Evolutionary conservation across 2,113 vertebrate genomes (phyloP).

Genomic region (Mystacornis crossleyi): DNA sequence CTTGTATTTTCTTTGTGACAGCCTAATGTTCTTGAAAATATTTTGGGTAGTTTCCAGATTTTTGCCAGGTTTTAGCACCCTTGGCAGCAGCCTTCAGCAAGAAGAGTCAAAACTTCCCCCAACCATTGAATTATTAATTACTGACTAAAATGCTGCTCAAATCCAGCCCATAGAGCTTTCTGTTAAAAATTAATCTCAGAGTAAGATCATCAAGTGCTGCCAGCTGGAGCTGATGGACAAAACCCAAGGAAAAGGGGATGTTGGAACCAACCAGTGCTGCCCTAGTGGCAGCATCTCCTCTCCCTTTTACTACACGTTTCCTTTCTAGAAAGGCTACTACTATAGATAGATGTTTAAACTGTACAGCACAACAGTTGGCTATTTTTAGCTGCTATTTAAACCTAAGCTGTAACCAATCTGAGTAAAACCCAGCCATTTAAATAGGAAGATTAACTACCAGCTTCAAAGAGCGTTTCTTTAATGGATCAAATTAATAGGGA

Average conservation of each 20-base stretch:
- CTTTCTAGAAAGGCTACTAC: slow-evolving; percentile 35
- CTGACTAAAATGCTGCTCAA: accelerated
- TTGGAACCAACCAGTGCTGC: neutral
- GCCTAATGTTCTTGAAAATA: neutral
- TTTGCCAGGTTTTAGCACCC: neutral
- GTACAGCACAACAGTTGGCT: slow-evolving; percentile 23
- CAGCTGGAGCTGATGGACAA: neutral
- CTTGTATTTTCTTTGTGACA: neutral
- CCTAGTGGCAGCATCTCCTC: neutral
- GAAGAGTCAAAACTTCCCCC: neutral
- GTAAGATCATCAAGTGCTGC: neutral
- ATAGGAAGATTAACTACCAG: slow-evolving; percentile 51
- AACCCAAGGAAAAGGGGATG: neutral
- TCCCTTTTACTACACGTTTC: neutral
- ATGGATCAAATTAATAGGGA: slow-evolving; percentile 58
- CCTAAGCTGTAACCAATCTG: slow-evolving; percentile 56
- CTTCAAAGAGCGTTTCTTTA: slow-evolving; percentile 46
- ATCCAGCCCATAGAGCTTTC: neutral
- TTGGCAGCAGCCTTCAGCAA: neutral
- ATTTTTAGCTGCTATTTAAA: slow-evolving; percentile 62
- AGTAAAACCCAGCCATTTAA: slow-evolving; percentile 58
- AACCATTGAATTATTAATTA: neutral
- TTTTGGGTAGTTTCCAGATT: neutral
- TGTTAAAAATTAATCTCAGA: neutral
- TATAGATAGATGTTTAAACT: slow-evolving; percentile 51